Evolutionary conservation across 2,888 invertebrate species (phyloP).

Genomic region (Microplitis deprimator): DNA sequence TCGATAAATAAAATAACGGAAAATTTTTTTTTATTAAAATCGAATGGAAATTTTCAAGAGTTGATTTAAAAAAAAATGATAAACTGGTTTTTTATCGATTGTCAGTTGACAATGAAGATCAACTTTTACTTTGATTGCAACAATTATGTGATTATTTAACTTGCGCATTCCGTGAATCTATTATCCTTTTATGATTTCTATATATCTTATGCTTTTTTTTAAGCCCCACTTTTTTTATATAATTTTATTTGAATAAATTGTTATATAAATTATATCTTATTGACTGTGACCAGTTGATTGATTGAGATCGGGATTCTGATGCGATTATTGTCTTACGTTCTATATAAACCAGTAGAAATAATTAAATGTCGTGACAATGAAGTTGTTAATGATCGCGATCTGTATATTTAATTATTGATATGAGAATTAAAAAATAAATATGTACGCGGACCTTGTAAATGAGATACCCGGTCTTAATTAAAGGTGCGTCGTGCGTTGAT

Average conservation of each 20-base stretch:
- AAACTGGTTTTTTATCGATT: too few species aligned
- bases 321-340: neutral
- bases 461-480: neutral
- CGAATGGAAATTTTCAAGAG: too few species aligned
- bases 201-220: neutral
- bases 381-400: neutral
- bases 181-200: neutral
- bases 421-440: neutral
- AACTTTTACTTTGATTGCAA: constrained; percentile 1
- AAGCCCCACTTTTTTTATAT: neutral
- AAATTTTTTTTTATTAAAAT: too few species aligned
- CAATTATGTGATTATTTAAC: neutral
- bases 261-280: neutral
- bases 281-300: neutral
- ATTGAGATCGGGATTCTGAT: constrained; percentile 10
- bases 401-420: constrained; percentile 3
- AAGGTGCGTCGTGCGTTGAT: neutral
- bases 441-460: neutral
- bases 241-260: neutral
- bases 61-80: too few species aligned
- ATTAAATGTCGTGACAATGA: constrained; percentile 4
- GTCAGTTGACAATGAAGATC: neutral
- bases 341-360: neutral
- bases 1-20: too few species aligned
- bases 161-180: constrained; percentile 2